Percentiles rank a stretch among this genome's conserved stretches.
These are phyloP conservation scores for Artemia sinica DNA, from an alignment of 2,888 invertebrate genomes.

Conservation along the genomic window DNA sequence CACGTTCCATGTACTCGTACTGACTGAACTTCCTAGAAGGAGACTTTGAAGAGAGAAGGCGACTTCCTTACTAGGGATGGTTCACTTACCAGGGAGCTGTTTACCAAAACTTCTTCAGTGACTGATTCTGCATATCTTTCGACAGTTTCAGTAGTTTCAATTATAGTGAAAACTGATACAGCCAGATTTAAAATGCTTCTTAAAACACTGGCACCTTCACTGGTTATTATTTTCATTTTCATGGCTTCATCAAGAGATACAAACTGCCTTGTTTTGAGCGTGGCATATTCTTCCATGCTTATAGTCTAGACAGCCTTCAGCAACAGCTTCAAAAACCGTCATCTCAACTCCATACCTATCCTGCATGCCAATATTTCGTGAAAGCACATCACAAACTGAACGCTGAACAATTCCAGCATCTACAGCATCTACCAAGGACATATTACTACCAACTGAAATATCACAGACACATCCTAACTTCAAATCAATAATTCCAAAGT, in stretches of 20 bases:
- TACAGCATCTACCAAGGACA: constrained; percentile 61
- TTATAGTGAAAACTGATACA: constrained; percentile 68
- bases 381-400: constrained; percentile 44
- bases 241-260: constrained; percentile 71
- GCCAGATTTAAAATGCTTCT: constrained; percentile 72
- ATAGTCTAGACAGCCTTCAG: constrained; percentile 68
- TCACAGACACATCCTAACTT: constrained; percentile 54
- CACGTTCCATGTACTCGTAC: too few relatives aligned
- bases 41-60: too few relatives aligned
- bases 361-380: constrained; percentile 55
- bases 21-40: too few relatives aligned
- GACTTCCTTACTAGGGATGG: constrained; percentile 27
- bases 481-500: constrained; percentile 55
- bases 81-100: background rate
- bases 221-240: constrained; percentile 61
- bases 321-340: constrained; percentile 69
- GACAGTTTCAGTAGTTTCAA: constrained; percentile 57
- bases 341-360: constrained; percentile 53
- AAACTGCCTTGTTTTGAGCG: constrained; percentile 47
- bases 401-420: constrained; percentile 57
- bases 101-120: constrained; percentile 39
- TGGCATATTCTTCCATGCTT: constrained; percentile 69
- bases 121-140: constrained; percentile 31
- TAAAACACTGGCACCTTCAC: constrained; percentile 67
- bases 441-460: constrained; percentile 51